These are phyloP conservation scores for Watersipora subatra DNA, from an alignment of 1,140 invertebrate species.

Conservation along the genomic window DNA sequence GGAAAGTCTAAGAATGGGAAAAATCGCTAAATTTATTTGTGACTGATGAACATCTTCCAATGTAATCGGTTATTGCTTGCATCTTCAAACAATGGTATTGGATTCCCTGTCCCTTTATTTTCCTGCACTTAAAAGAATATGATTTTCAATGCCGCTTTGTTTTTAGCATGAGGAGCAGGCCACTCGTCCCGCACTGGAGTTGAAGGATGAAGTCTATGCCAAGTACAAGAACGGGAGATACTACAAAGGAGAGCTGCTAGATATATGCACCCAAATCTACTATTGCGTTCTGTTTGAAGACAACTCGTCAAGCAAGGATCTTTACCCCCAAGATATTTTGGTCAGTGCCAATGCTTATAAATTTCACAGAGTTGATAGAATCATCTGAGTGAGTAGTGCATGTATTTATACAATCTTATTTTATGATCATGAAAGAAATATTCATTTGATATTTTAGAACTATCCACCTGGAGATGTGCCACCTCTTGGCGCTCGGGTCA, in stretches of 20 bases:
- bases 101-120: too few species aligned
- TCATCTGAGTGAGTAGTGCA: too few species aligned
- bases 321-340: slow-evolving; percentile 43
- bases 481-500: slow-evolving; percentile 39
- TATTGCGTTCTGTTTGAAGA: slow-evolving; percentile 54
- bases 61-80: too few species aligned
- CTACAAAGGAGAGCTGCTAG: slow-evolving; percentile 47
- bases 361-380: neutral
- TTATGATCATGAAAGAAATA: too few species aligned
- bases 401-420: too few species aligned
- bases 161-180: too few species aligned
- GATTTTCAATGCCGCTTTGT: too few species aligned
- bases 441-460: slow-evolving; percentile 9
- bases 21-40: too few species aligned
- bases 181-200: neutral
- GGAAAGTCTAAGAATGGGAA: too few species aligned
- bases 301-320: slow-evolving; percentile 50
- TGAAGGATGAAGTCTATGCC: slow-evolving; percentile 45
- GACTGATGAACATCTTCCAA: too few species aligned
- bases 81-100: too few species aligned
- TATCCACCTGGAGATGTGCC: slow-evolving; percentile 35
- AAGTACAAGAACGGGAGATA: slow-evolving; percentile 52
- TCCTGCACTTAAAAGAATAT: too few species aligned
- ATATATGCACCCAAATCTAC: slow-evolving; percentile 43
- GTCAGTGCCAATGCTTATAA: slow-evolving; percentile 14